Evolutionary conservation across 2,888 invertebrate genomes (phyloP).

Genomic region (Selenia dentaria): DNA sequence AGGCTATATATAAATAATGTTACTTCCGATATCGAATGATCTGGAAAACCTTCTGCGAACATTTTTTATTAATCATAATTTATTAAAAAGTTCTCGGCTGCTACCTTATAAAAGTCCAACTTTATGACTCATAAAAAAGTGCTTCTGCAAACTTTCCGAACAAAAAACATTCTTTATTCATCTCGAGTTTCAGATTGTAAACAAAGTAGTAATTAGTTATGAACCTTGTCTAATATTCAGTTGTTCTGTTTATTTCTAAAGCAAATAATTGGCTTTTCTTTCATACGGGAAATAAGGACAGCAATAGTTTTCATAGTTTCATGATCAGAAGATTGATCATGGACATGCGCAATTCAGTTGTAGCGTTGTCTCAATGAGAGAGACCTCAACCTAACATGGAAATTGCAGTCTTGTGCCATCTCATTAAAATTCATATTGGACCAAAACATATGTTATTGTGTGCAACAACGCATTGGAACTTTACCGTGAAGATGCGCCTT

Average conservation of each 20-base stretch:
- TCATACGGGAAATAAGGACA: constrained; percentile 71
- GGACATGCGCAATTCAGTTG: constrained; percentile 72
- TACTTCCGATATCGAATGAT: too few relatives aligned
- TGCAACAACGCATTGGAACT: constrained; percentile 63
- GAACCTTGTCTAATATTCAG: constrained; percentile 10
- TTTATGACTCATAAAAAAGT: constrained; percentile 50
- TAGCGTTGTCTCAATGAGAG: constrained; percentile 54
- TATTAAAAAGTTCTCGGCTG: constrained; percentile 45
- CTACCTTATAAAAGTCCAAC: constrained; percentile 41
- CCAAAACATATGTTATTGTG: constrained; percentile 46
- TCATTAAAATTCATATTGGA: constrained; percentile 48
- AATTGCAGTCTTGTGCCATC: constrained; percentile 51
- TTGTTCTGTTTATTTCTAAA: not conserved
- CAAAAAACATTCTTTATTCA: constrained; percentile 27
- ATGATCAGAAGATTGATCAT: constrained; percentile 62
- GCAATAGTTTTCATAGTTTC: constrained; percentile 73
- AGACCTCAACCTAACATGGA: constrained; percentile 41
- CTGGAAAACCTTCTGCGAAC: not conserved
- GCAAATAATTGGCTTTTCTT: constrained; percentile 3
- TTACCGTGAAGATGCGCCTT: constrained; percentile 62
- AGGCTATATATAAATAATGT: too few relatives aligned
- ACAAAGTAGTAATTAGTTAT: constrained; percentile 37
- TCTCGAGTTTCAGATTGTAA: constrained; percentile 23
- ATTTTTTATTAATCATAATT: constrained; percentile 39
- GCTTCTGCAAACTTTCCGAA: constrained; percentile 28